Evolutionary conservation across 1,140 invertebrate species (phyloP), one percentile per base, ranked within the genome.

Genomic region (Pseudomyrmex cubaensis): DNA sequence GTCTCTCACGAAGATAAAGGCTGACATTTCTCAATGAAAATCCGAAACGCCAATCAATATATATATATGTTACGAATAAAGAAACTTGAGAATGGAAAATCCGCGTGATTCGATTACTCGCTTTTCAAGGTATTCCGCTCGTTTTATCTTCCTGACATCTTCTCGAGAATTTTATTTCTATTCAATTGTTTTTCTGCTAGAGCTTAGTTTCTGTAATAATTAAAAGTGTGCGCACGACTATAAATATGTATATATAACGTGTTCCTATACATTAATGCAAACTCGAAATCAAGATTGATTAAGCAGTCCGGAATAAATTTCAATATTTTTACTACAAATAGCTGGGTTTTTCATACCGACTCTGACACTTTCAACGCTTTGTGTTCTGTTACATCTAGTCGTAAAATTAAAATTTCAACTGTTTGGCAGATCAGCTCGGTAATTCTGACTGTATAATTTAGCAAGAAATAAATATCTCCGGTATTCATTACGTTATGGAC

Each of bases 251-350:
- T 78, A 48, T 35, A 69, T 78, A 70, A 78, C 70, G 5, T 22
- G 75, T 20, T 59, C 46, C 69, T 35, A 35, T 78, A 17, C 52
- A 54, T 80, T 56, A 80, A 46, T 44, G 46, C 2, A 20, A 59
- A 72, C 25, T 80, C 57, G 50, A 72, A 70, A n/a, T 78, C 9
- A 3, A 48, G 10, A 10, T 52, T 57, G 44, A 12, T 48, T 66
- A 72, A 44, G 20, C 22, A 46, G 17, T 20, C 22, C 44, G 50
- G 76, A 80, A 80, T 80, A 80, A 70, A 80, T 80, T 70, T 80
- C 20, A 57, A 80, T 80, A 72, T 80, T 80, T 80, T 44, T 67
- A 54, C 72, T 59, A 50, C 35, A 80, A 80, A 66, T 72, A 70
- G 66, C 15, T 35, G 35, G 35, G 15, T 57, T 80, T 72, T 80